Percentiles rank a stretch among this genome's conserved stretches.
Evolutionary conservation across 2,113 vertebrate genomes (phyloP).

Genomic region (Misgurnus mizolepis): DNA sequence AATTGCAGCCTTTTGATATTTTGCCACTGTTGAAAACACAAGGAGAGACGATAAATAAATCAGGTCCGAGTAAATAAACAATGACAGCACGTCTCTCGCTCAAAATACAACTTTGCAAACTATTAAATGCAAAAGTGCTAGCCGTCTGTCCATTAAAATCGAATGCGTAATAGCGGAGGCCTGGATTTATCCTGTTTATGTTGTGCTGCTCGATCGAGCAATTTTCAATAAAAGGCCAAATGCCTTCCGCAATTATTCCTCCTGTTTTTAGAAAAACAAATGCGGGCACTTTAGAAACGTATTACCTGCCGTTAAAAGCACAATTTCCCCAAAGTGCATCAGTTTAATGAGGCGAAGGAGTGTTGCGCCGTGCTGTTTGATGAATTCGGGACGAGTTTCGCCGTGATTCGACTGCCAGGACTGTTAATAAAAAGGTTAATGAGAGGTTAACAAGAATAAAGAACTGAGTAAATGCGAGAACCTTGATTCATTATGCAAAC

Average conservation of each 20-base stretch:
- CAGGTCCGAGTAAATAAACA: conserved; percentile 37
- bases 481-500: conserved; percentile 68
- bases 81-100: neutral
- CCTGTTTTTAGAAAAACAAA: neutral
- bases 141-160: neutral
- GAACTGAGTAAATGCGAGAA: conserved; percentile 64
- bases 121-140: neutral
- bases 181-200: conserved; percentile 41
- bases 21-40: neutral
- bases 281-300: neutral
- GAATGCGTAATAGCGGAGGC: neutral
- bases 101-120: conserved; percentile 24
- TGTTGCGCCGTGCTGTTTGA: conserved; percentile 54
- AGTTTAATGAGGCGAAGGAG: conserved; percentile 31
- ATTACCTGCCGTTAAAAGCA: neutral
- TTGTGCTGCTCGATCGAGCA: conserved; percentile 24
- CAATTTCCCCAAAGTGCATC: neutral
- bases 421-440: conserved; percentile 76
- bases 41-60: conserved; percentile 32
- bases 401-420: conserved; percentile 60
- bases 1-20: conserved; percentile 38
- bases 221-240: conserved; percentile 5
- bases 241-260: neutral
- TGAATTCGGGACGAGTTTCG: conserved; percentile 66
- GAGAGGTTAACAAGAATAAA: conserved; percentile 73